Evolutionary conservation across 2,797 vertebrate species (phyloP).

Genomic region (Uromys caudimaculatus): DNA sequence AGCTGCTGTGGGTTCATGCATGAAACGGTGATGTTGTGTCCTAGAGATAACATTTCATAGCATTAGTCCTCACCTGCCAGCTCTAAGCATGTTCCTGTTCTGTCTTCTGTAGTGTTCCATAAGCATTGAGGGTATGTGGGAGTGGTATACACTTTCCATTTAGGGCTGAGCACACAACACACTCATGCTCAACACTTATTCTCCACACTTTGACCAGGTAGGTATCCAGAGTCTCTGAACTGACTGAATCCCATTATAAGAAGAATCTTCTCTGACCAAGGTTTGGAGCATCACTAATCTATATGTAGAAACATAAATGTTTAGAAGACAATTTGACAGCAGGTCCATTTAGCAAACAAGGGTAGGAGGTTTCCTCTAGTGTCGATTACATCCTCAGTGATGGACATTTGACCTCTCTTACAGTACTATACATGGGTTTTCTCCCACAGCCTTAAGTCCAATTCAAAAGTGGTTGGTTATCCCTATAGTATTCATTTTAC

Average conservation of each 20-base stretch:
- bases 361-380: background rate
- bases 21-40: background rate
- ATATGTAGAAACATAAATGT: background rate
- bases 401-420: background rate
- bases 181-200: background rate
- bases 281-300: background rate
- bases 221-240: background rate
- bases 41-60: background rate
- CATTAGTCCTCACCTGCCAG: background rate
- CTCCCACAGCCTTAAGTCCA: background rate
- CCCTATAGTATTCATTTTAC: background rate
- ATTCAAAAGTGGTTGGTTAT: background rate
- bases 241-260: background rate
- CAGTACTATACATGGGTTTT: background rate
- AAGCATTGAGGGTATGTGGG: background rate
- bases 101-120: background rate
- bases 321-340: background rate
- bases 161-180: background rate
- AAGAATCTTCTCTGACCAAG: background rate
- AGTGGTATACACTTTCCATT: background rate
- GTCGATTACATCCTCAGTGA: background rate
- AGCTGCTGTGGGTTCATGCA: background rate
- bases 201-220: background rate
- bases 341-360: background rate
- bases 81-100: background rate